These are phyloP conservation scores for Geococcyx californianus DNA, from an alignment of 2,113 vertebrate genomes.

Conservation along the genomic window DNA sequence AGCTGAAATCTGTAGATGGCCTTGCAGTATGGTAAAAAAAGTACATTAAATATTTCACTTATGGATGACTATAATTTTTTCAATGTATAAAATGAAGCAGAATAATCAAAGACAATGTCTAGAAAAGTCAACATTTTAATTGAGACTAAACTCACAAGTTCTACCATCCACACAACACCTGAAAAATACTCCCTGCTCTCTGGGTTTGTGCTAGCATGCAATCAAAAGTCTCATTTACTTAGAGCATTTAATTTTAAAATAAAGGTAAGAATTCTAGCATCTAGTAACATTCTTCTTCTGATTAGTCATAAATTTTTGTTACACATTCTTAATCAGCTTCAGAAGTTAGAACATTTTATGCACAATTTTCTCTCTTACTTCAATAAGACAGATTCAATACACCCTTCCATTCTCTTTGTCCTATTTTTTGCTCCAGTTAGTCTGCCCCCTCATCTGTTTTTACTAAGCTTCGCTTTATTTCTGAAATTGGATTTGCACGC, in stretches of 20 bases:
- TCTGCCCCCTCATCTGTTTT: conserved; percentile 50
- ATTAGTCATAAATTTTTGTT: conserved; percentile 30
- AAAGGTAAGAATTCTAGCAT: conserved; percentile 23
- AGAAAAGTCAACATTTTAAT: background rate
- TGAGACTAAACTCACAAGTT: background rate
- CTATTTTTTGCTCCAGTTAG: conserved; percentile 22
- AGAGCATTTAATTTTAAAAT: conserved; percentile 29
- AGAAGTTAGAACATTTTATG: conserved; percentile 42
- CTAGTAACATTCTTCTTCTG: conserved; percentile 19
- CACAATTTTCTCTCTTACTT: conserved; percentile 23
- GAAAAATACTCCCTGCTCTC: background rate
- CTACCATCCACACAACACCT: background rate
- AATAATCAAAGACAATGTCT: background rate
- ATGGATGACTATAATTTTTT: background rate
- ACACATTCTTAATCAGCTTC: conserved; percentile 38
- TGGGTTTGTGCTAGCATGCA: background rate
- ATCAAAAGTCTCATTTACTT: conserved; percentile 38
- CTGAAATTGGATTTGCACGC: conserved; percentile 47
- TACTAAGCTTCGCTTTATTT: conserved; percentile 61
- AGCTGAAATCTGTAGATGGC: rapidly evolving
- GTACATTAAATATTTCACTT: background rate
- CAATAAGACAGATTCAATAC: background rate
- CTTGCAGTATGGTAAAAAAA: background rate
- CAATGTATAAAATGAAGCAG: background rate
- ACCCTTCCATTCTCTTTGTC: background rate